Percentiles rank a stretch among this genome's conserved stretches.
Conservation (phyloP, 2,888 invertebrate species). For the Stenoptilia bipunctidactyla region DNA sequence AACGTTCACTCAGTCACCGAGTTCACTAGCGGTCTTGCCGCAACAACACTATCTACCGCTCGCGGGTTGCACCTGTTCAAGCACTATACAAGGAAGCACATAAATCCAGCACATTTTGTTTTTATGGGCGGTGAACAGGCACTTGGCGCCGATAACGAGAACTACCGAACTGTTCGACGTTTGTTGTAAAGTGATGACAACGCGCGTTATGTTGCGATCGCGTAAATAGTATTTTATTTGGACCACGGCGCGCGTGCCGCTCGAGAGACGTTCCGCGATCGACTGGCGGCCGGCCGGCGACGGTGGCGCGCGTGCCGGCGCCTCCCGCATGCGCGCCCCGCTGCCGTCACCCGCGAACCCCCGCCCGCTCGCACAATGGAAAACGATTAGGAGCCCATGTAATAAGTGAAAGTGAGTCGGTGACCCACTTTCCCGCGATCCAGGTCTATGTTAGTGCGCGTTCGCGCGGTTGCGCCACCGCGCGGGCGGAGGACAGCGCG, state of each 20-base stretch:
- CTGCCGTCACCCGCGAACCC: constrained; percentile 59
- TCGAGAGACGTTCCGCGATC: constrained; percentile 55
- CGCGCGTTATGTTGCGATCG: constrained; percentile 59
- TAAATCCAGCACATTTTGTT: constrained; percentile 66
- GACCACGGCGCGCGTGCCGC: constrained; percentile 47
- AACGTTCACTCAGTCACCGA: constrained; percentile 69
- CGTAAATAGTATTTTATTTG: constrained; percentile 27
- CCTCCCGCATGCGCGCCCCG: constrained; percentile 67
- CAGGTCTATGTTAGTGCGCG: constrained; percentile 90
- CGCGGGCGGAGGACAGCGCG: constrained; percentile 63
- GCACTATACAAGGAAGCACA: constrained; percentile 56
- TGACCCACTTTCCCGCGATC: constrained; percentile 93
- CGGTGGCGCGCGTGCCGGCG: constrained; percentile 64
- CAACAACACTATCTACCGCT: constrained; percentile 68
- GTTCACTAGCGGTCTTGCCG: constrained; percentile 67
- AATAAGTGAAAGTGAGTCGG: constrained; percentile 90
- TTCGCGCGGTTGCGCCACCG: constrained; percentile 67
- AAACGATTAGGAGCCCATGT: constrained; percentile 83
- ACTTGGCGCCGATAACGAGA: constrained; percentile 29
- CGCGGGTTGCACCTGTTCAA: constrained; percentile 65
- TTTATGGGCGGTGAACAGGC: constrained; percentile 27
- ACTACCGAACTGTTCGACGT: constrained; percentile 4
- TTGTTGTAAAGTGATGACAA: constrained; percentile 22
- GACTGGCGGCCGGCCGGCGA: constrained; percentile 66
- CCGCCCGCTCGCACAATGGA: constrained; percentile 75